These are phyloP conservation scores for Palloptera scutellata DNA, from an alignment of 2,888 invertebrate species.

Conservation along the genomic window DNA sequence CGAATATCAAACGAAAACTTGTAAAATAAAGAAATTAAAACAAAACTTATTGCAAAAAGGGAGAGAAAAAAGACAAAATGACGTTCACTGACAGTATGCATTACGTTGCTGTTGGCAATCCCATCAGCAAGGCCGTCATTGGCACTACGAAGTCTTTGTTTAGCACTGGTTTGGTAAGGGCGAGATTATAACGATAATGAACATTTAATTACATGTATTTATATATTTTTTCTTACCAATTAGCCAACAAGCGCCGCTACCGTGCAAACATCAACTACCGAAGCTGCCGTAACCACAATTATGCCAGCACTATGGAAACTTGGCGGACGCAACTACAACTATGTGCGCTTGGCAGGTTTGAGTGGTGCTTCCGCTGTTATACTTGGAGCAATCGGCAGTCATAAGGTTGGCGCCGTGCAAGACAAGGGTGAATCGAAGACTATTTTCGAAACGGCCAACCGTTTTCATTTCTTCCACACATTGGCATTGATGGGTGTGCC, in stretches of 20 bases:
- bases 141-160: conserved; percentile 41
- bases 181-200: background rate
- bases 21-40: no score
- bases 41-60: no score
- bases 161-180: conserved; percentile 36
- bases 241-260: conserved; percentile 1
- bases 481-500: conserved; percentile 85
- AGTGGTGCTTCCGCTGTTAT: conserved; percentile 87
- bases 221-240: background rate
- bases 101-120: conserved; percentile 50
- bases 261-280: conserved; percentile 22
- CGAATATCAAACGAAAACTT: background rate
- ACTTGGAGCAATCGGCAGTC: conserved; percentile 84
- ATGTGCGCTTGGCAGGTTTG: conserved; percentile 72
- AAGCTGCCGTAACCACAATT: background rate
- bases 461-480: conserved; percentile 85
- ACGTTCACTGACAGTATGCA: conserved; percentile 46
- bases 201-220: background rate
- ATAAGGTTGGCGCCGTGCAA: conserved; percentile 68
- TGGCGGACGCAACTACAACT: conserved; percentile 64
- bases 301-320: conserved; percentile 49
- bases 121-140: conserved; percentile 47
- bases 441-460: conserved; percentile 85
- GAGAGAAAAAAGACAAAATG: conserved; percentile 34
- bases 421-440: conserved; percentile 74